Evolutionary conservation across 2,888 invertebrate species (phyloP).

Genomic region (Cephus sareptanus): DNA sequence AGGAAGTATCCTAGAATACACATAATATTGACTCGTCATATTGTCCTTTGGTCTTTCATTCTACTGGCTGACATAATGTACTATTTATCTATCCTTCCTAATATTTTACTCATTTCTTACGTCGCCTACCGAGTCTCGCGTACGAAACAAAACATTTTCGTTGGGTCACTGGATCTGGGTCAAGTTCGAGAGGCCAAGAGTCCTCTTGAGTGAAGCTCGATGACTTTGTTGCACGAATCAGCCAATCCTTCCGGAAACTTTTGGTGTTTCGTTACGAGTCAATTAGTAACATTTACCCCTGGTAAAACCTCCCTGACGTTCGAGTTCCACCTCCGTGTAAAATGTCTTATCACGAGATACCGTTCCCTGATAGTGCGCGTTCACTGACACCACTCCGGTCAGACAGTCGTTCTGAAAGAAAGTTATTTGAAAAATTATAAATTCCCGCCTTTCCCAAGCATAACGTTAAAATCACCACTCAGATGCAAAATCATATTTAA

Average conservation of each 20-base stretch:
- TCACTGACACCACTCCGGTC: conserved; percentile 41
- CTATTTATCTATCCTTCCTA: neutral
- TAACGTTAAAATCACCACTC: neutral
- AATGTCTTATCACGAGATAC: neutral
- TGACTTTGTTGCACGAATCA: neutral
- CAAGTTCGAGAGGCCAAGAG: neutral
- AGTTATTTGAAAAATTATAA: neutral
- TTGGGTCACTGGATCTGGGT: neutral
- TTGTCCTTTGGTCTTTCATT: neutral
- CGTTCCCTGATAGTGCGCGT: neutral
- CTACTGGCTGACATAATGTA: neutral
- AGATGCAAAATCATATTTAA: neutral
- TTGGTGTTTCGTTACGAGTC: neutral
- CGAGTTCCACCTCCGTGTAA: neutral
- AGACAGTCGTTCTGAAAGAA: conserved; percentile 41
- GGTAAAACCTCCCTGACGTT: neutral
- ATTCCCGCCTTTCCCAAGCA: neutral
- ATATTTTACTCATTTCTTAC: neutral
- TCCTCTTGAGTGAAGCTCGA: neutral
- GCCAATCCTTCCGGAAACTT: neutral
- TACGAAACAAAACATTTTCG: neutral
- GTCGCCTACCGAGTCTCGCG: neutral
- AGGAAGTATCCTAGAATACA: neutral
- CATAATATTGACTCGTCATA: neutral
- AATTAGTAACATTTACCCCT: neutral